phyloP scores from a whole-genome alignment of 1,140 invertebrate genomes.

The Micrasema minimum region DNA sequence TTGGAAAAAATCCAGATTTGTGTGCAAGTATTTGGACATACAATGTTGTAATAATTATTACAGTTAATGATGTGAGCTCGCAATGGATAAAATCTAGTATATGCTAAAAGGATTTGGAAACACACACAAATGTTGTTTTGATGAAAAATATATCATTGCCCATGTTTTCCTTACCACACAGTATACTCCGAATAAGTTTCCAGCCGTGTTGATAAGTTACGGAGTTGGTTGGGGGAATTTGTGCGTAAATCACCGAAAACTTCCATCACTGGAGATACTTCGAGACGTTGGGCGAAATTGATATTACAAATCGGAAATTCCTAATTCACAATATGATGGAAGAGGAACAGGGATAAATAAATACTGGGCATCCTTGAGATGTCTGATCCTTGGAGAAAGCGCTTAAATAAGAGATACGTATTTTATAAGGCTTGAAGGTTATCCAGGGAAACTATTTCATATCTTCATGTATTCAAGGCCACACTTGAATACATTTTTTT shows the following conservation, averaged over 20 bases:
- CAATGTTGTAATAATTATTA: too few relatives aligned
- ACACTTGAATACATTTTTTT: too few relatives aligned
- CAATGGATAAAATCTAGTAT: too few relatives aligned
- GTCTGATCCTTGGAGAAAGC: too few relatives aligned
- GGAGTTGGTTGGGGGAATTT: constrained; percentile 8
- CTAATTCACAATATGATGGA: constrained; percentile 18
- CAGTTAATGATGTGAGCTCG: too few relatives aligned
- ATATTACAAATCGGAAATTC: constrained; percentile 23
- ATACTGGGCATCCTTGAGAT: neutral
- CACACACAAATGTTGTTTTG: too few relatives aligned
- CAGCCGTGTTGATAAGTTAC: constrained; percentile 13
- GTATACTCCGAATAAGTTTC: neutral
- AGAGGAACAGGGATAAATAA: constrained; percentile 9
- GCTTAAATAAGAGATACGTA: too few relatives aligned
- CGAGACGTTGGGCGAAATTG: constrained; percentile 21
- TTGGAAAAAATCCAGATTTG: too few relatives aligned
- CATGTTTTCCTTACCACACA: neutral
- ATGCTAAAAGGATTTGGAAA: too few relatives aligned
- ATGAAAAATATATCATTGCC: neutral
- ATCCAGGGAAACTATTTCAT: neutral
- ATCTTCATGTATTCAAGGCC: too few relatives aligned
- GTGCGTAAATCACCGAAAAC: constrained; percentile 20
- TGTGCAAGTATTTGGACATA: too few relatives aligned
- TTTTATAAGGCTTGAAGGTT: too few relatives aligned
- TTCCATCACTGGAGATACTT: constrained; percentile 12